Percentiles rank a stretch among this genome's conserved stretches.
Evolutionary conservation across 2,113 vertebrate genomes (phyloP).

Genomic region (Varanus salvator): DNA sequence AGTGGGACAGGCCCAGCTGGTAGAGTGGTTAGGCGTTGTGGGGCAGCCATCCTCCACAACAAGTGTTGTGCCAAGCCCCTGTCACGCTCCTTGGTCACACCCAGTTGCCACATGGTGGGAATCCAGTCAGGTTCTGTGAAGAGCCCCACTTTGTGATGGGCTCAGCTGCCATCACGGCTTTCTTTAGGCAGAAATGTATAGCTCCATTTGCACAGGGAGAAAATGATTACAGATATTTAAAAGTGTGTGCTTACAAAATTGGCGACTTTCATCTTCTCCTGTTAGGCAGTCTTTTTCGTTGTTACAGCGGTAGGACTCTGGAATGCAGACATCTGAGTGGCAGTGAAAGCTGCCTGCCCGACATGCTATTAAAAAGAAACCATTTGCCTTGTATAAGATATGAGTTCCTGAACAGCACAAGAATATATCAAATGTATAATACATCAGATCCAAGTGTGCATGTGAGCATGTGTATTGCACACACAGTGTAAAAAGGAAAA

Average conservation of each 20-base stretch:
- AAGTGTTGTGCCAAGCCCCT: background rate
- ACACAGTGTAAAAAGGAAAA: background rate
- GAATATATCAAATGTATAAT: background rate
- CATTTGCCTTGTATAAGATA: constrained; percentile 21
- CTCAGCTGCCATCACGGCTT: background rate
- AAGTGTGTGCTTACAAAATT: constrained; percentile 67
- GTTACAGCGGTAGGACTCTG: constrained; percentile 66
- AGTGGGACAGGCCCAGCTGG: too few relatives aligned
- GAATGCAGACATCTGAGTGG: constrained; percentile 85
- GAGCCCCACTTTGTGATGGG: background rate
- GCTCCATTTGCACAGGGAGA: background rate
- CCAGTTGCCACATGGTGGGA: background rate
- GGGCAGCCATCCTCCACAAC: too few relatives aligned
- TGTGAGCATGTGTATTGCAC: too few relatives aligned
- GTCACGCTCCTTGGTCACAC: background rate
- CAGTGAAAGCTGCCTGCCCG: constrained; percentile 77
- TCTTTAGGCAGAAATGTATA: background rate
- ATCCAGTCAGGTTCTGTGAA: background rate
- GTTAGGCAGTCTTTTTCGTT: constrained; percentile 87
- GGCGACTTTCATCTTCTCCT: constrained; percentile 84
- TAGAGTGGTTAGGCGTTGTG: too few relatives aligned
- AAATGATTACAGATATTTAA: background rate
- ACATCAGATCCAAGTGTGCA: background rate
- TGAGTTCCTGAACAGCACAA: background rate
- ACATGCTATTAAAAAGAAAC: constrained; percentile 79